Percentiles rank a stretch among this genome's conserved stretches.
Conservation (phyloP, 2,888 invertebrate genomes). For the Axea sp. region DNA sequence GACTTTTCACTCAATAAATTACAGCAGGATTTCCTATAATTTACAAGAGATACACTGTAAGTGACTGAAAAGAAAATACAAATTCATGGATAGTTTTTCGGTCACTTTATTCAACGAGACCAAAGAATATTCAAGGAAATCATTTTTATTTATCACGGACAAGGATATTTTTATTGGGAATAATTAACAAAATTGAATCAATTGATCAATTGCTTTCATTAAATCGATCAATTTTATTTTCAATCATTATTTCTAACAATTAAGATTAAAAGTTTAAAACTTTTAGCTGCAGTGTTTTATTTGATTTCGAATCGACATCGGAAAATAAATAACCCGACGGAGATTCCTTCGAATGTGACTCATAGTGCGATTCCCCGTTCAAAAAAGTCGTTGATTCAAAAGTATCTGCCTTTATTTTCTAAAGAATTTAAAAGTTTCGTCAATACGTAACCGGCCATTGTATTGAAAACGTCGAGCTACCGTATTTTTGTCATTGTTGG, state of each 20-base stretch:
- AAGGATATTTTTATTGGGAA: no score
- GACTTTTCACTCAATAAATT: constrained; percentile 18
- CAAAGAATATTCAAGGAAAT: no score
- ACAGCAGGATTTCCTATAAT: not conserved
- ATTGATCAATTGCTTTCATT: no score
- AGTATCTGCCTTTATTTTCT: constrained; percentile 26
- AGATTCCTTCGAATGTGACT: constrained; percentile 33
- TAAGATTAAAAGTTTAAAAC: no score
- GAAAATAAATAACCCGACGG: constrained; percentile 1
- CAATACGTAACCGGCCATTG: constrained; percentile 34
- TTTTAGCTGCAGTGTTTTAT: no score
- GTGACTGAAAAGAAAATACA: no score
- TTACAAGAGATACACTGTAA: constrained; percentile 1
- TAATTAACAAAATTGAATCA: no score
- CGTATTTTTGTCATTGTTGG: constrained; percentile 38
- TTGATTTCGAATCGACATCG: not conserved
- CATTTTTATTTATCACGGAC: no score
- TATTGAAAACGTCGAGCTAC: constrained; percentile 37
- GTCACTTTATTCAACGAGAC: no score
- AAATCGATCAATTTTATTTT: no score
- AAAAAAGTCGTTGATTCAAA: constrained; percentile 27
- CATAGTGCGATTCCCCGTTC: constrained; percentile 4
- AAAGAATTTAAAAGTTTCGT: constrained; percentile 46
- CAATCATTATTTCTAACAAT: no score
- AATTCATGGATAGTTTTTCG: no score